Conservation (phyloP, 1,140 invertebrate genomes). For the Grapholita molesta region DNA sequence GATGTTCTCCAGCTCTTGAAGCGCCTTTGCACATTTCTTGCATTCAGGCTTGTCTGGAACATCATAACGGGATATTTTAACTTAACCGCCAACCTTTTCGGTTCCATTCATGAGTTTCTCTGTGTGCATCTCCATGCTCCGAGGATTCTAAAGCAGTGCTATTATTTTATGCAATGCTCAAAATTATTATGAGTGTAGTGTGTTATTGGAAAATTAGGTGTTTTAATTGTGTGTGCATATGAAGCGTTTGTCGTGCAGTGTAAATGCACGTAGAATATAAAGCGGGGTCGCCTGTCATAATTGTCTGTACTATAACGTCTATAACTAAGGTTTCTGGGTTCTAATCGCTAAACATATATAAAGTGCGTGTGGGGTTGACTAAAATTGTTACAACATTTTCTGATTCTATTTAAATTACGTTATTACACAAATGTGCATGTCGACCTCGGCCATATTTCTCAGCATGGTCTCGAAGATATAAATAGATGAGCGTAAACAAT, state of each 20-base stretch:
- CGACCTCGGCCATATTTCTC: not conserved
- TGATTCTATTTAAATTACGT: not conserved
- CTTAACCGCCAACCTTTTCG: not conserved
- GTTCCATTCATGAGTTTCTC: not conserved
- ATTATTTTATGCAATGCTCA: conserved; percentile 54
- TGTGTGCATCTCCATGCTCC: conserved; percentile 47
- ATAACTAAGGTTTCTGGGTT: not conserved
- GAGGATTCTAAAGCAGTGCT: conserved; percentile 62
- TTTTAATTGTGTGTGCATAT: conserved; percentile 39
- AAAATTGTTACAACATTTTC: conserved; percentile 4
- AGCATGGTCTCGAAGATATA: conserved; percentile 19
- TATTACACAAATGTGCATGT: conserved; percentile 6
- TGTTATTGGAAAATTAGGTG: conserved; percentile 59
- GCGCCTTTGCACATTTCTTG: conserved; percentile 93
- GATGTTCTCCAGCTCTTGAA: conserved; percentile 95
- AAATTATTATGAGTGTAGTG: conserved; percentile 40
- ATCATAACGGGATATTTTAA: conserved; percentile 4
- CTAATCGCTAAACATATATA: conserved; percentile 8
- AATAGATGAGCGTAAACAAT: conserved; percentile 28
- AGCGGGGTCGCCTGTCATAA: not conserved
- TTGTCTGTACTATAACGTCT: not conserved
- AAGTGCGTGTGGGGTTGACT: not conserved
- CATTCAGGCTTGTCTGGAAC: conserved; percentile 93
- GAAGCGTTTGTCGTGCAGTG: conserved; percentile 64
- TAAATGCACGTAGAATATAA: conserved; percentile 10